A percentile compares a stretch with the other conserved stretches of the same genome.
These are phyloP conservation scores for Neolamprologus fasciatus DNA, from an alignment of 2,113 vertebrate species.

Conservation along the genomic window DNA sequence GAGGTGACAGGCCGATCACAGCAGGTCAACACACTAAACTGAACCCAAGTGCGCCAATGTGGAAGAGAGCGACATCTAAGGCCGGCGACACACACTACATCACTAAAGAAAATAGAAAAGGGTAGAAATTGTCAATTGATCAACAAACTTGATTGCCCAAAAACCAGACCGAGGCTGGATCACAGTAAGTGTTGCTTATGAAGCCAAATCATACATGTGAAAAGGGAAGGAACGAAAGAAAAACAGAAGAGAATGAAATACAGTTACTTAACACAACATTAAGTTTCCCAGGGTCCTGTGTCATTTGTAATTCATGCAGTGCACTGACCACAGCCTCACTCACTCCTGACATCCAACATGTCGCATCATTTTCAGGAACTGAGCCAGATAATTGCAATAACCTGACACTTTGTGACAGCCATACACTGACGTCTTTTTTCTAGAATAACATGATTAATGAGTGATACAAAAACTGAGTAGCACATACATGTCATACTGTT, in stretches of 20 bases:
- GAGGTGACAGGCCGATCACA: constrained; percentile 10
- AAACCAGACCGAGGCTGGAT: neutral
- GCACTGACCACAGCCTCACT: neutral
- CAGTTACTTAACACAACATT: neutral
- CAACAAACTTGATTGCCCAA: neutral
- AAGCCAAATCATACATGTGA: neutral
- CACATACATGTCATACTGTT: neutral
- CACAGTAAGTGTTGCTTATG: neutral
- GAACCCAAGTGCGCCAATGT: neutral
- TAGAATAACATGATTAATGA: neutral
- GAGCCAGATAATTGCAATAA: neutral
- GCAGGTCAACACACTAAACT: neutral
- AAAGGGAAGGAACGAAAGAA: neutral
- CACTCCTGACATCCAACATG: neutral
- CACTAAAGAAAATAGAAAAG: neutral
- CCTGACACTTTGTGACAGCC: neutral
- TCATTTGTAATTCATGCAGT: neutral
- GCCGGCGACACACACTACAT: neutral
- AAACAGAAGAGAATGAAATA: neutral
- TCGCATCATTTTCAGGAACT: neutral
- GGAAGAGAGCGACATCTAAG: constrained; percentile 30
- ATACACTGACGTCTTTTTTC: neutral
- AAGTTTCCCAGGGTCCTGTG: neutral
- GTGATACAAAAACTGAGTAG: neutral
- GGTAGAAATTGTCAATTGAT: neutral